Conservation (phyloP, 2,113 vertebrate species). For the Daphoenositta chrysoptera region DNA sequence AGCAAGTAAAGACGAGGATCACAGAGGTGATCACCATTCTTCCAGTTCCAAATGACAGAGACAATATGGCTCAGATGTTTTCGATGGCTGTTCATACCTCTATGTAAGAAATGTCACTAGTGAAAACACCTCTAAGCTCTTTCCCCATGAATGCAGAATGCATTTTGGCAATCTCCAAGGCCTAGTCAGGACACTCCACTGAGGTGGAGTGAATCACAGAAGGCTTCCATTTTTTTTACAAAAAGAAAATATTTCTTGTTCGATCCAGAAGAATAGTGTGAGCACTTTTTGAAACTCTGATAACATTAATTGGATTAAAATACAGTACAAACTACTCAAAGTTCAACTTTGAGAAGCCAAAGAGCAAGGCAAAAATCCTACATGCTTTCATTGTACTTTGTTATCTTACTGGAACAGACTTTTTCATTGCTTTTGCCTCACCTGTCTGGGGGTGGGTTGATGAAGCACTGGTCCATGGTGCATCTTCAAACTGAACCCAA, state of each 20-base stretch:
- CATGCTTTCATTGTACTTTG: background rate
- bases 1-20: background rate
- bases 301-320: background rate
- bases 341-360: background rate
- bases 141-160: background rate
- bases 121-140: background rate
- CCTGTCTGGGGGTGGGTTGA: slow-evolving; percentile 49
- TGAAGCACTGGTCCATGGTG: slow-evolving; percentile 40
- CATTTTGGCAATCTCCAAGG: background rate
- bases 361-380: background rate
- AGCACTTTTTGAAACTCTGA: background rate
- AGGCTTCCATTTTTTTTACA: background rate
- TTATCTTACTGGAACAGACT: background rate
- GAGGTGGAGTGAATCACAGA: background rate
- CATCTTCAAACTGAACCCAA: slow-evolving; percentile 80
- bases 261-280: background rate
- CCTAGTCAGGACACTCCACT: background rate
- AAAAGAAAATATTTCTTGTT: background rate
- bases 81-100: background rate
- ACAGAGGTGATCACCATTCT: background rate
- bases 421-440: background rate
- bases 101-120: background rate
- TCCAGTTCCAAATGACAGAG: background rate
- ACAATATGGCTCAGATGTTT: background rate
- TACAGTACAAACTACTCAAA: background rate